A percentile compares a stretch with the other conserved stretches of the same genome.
phyloP scores from a whole-genome alignment of 2,888 invertebrate genomes.

The Sturmia bella region DNA sequence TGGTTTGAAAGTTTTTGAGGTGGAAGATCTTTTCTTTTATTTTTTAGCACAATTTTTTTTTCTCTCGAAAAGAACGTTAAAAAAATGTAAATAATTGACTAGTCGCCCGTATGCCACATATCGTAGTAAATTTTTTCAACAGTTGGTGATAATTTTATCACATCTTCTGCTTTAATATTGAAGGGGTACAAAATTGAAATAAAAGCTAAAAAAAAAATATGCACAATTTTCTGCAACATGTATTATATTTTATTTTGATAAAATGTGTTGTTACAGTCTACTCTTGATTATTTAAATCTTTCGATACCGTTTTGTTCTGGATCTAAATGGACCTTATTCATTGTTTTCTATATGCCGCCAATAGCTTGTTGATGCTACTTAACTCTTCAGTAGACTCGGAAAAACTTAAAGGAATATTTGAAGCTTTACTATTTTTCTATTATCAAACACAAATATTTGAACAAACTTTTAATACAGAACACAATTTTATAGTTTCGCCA shows the following conservation, averaged over 20 bases:
- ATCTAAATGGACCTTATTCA: too few relatives aligned
- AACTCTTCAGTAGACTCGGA: too few relatives aligned
- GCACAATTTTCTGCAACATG: conserved; percentile 64
- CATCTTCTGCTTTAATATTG: neutral
- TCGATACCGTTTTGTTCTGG: too few relatives aligned
- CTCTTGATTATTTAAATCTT: too few relatives aligned
- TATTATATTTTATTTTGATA: neutral
- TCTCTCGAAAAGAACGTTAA: conserved; percentile 41
- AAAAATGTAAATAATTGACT: conserved; percentile 61
- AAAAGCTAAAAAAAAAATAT: conserved; percentile 58
- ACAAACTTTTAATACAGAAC: too few relatives aligned
- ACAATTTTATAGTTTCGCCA: too few relatives aligned
- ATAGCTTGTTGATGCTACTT: too few relatives aligned
- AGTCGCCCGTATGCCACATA: conserved; percentile 52
- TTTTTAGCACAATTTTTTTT: conserved; percentile 1
- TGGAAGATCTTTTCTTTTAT: conserved; percentile 13
- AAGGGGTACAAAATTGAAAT: conserved; percentile 18
- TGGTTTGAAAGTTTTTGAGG: conserved; percentile 37
- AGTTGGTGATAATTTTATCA: conserved; percentile 56
- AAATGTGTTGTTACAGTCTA: too few relatives aligned
- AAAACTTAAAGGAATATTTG: too few relatives aligned
- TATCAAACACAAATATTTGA: too few relatives aligned
- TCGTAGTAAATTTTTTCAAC: conserved; percentile 42
- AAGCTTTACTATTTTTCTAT: too few relatives aligned
- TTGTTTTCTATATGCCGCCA: too few relatives aligned